Evolutionary conservation across 37 sponge, comb jelly and placozoan species (phyloP).

Genomic region (Bolinopsis microptera): DNA sequence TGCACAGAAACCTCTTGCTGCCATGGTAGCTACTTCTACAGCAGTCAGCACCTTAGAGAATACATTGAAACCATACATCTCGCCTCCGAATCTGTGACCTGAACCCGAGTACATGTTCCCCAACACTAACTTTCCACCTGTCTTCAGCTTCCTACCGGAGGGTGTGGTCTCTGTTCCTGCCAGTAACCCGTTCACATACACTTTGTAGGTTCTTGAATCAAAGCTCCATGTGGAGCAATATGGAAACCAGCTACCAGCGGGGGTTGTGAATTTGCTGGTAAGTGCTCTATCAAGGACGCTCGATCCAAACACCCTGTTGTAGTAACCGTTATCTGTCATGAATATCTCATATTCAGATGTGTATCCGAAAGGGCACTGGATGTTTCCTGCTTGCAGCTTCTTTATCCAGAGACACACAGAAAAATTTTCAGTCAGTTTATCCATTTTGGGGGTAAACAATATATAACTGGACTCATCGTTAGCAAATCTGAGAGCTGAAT

Average conservation of each 20-base stretch:
- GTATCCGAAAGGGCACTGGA: not conserved
- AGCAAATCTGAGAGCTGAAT: not conserved
- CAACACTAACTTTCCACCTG: not conserved
- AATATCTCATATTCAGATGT: not conserved
- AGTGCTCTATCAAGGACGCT: not conserved
- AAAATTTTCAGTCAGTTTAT: not conserved
- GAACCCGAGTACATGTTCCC: not conserved
- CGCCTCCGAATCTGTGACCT: not conserved
- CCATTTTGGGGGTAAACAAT: not conserved
- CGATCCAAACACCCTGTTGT: not conserved
- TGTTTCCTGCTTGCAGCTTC: not conserved
- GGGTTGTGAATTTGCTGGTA: not conserved
- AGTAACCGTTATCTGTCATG: not conserved
- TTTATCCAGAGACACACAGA: not conserved
- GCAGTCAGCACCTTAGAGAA: not conserved
- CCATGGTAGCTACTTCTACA: not conserved
- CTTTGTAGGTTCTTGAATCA: not conserved
- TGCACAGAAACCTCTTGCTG: not conserved
- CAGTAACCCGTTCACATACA: not conserved
- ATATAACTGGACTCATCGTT: not conserved
- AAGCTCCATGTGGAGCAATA: not conserved
- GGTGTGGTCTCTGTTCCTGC: not conserved
- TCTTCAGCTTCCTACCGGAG: not conserved
- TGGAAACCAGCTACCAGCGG: not conserved
- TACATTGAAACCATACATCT: not conserved